Evolutionary conservation across 2,797 vertebrate species (phyloP), one percentile per base, ranked within the genome.

Genomic region (Coilia nasus): DNA sequence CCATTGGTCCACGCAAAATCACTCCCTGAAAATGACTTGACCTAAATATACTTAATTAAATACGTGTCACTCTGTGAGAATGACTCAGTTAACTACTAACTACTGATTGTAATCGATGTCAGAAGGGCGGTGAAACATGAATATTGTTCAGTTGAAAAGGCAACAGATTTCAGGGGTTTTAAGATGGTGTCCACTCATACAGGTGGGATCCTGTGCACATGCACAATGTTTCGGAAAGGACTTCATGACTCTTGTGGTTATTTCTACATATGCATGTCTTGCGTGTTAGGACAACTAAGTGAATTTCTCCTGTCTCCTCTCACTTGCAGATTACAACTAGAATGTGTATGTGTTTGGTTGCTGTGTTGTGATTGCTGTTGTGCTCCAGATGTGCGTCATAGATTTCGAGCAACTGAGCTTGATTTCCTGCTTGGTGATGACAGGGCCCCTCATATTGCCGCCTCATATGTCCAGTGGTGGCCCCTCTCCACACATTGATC

Each of bases 71-170:
- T 64, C 35, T 35, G 17, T 44, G 19, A n/a, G 41, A 19, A 19
- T 78, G 71, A 78, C 14, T 71, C 64, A 35, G 28, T 71, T 31
- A 15, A 35, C 10, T 41, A 44, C 31, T n/a, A 67, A 7, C 23
- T 41, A 17, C 12, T 75, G 28, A 41, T 6, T 14, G 2, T 31
- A 31, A 71, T 23, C 0, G 12, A 71, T 28, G 28, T 28, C 25
- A 67, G 3, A 35, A 3, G 4, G 31, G 14, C 67, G 1, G 67
- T 41, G 67, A 81, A 25, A 21, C 3, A 35, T 75, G 87, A 90
- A 85, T 88, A 83, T 83, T 82, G 57, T 83, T 81, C 28, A 54
- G 81, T 82, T 83, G 10, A 80, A 84, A 47, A 85, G 84, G 86
- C 44, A 23, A 44, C 35, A 41, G 28, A 78, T 78, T 41, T 59